Conservation (phyloP, 2,113 vertebrate species). For the Tretioscincus oriximinensis region DNA sequence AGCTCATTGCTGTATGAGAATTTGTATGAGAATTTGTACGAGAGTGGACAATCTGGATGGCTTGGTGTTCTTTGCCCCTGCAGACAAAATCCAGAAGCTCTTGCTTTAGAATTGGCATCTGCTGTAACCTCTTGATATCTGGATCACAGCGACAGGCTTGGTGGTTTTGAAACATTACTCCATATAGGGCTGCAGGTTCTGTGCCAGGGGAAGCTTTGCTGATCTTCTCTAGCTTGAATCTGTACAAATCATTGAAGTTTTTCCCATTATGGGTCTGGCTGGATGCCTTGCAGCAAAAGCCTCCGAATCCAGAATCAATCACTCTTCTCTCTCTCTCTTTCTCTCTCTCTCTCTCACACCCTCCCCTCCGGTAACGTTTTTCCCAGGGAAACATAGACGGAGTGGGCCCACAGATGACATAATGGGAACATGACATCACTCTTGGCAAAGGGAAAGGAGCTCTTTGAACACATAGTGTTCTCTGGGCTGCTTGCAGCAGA, state of each 20-base stretch:
- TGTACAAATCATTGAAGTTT: slow-evolving; percentile 28
- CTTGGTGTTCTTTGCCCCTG: not conserved
- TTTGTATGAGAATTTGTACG: too few species aligned
- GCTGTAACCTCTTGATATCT: too few species aligned
- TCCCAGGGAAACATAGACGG: slow-evolving; percentile 46
- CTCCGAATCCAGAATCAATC: slow-evolving; percentile 29
- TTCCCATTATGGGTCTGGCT: slow-evolving; percentile 60
- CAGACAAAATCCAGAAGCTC: not conserved
- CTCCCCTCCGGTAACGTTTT: not conserved
- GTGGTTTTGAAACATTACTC: not conserved
- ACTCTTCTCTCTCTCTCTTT: not conserved
- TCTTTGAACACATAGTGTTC: slow-evolving; percentile 5
- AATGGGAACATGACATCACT: slow-evolving; percentile 68
- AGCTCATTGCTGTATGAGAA: too few species aligned
- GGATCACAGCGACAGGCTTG: too few species aligned
- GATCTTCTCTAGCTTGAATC: not conserved
- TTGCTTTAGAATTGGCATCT: not conserved
- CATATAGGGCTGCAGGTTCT: not conserved
- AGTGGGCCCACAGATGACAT: slow-evolving; percentile 59
- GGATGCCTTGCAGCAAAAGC: slow-evolving; percentile 37
- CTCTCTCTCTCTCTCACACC: not conserved
- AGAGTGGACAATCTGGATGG: too few species aligned
- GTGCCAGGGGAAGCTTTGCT: accelerated
- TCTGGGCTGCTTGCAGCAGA: not conserved
- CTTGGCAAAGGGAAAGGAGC: slow-evolving; percentile 48